Base-by-base conservation (phyloP, 2,888 invertebrate genomes). In the Dugesia japonica region DNA sequence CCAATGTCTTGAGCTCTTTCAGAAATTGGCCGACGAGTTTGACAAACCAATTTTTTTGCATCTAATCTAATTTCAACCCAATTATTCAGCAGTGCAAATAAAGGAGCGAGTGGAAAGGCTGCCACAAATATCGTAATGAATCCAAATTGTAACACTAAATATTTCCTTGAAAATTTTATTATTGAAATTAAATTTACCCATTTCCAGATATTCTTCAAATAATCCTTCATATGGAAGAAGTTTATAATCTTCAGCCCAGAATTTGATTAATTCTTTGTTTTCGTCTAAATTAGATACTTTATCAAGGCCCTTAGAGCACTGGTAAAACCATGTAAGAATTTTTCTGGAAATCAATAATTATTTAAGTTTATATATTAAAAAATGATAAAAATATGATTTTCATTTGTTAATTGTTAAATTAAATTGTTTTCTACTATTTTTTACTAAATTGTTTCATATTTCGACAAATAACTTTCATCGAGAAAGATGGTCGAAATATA, bases 121-220 rank as follows among this genome's bases (percentile, higher is more conserved):
- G 87, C 87, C 80, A 87, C 87, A 81, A 87, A 87, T 78, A 87
- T 87, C 15, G 87, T 87, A 80, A 87, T 87, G 82, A 87, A 87
- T 0, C 87, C 87, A 33, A 77, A 77, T 27, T 77, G 77, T 7
- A 77, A 13, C 0, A 77, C 77, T 76, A 28, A 9, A 74, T 9
- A 17, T 13, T 13, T 9, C 7, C 7, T 9, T 13, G n/a, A 17
- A 71, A 17, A 71, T 9, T 76, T 84, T 84, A 86, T 87, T 87
- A 87, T 82, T 87, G 87, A 17, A 87, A 81, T 80, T 87, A 87
- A 0, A 42, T 80, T 79, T 76, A 84, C 85, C 87, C 87, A 87
- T 88, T 83, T 88, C 87, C n/a, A 88, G 82, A 80, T 87, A 88
- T 81, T 88, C 88, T 79, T 87, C 86, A 81, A 88, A 87, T 17